A percentile compares a stretch with the other conserved stretches of the same genome.
These are phyloP conservation scores for Elanoides forficatus DNA, from an alignment of 2,113 vertebrate species.

Conservation along the genomic window DNA sequence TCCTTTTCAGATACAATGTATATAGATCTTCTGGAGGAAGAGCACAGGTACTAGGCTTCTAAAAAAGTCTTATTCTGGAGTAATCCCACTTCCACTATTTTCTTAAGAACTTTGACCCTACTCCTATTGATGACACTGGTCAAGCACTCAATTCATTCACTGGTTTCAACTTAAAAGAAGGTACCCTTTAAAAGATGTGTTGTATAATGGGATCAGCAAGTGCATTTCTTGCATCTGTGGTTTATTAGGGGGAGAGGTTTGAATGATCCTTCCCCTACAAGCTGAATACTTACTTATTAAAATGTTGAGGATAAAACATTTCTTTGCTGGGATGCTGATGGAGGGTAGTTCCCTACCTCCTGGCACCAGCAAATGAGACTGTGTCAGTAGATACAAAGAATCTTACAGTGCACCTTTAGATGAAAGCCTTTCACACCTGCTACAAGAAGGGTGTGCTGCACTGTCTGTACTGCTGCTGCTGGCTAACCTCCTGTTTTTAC, in stretches of 20 bases:
- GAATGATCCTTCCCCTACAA: neutral
- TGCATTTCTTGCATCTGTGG: neutral
- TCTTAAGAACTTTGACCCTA: neutral
- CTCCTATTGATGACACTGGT: neutral
- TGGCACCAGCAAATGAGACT: neutral
- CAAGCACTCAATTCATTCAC: neutral
- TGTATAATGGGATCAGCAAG: neutral
- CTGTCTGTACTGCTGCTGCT: neutral
- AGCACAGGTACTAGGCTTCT: neutral
- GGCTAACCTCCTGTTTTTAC: neutral
- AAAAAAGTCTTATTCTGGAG: neutral
- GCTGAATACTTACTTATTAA: neutral
- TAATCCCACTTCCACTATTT: neutral
- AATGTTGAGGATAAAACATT: neutral
- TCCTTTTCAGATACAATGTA: neutral
- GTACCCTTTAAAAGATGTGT: neutral
- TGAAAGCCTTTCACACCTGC: neutral
- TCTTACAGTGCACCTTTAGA: neutral
- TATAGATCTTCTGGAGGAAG: neutral
- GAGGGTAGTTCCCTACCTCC: neutral
- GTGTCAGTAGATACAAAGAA: neutral
- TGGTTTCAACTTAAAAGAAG: neutral
- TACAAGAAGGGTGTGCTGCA: fast-evolving
- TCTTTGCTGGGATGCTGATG: neutral
- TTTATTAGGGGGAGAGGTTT: neutral